These are phyloP conservation scores for Craniophora ligustri DNA, from an alignment of 2,888 invertebrate species.

Conservation along the genomic window DNA sequence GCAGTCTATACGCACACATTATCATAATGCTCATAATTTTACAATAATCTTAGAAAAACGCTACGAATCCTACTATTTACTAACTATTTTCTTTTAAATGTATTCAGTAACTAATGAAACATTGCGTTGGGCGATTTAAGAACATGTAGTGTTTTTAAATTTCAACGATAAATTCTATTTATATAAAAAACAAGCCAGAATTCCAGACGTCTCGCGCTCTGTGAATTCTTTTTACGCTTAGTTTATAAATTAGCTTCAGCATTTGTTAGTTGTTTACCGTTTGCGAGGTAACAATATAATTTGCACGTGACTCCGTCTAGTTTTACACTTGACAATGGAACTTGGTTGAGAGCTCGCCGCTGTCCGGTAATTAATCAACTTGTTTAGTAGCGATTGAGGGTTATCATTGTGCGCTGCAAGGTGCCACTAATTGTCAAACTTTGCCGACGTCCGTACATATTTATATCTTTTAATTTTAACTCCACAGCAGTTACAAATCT, in stretches of 20 bases:
- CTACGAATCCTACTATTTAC: no score
- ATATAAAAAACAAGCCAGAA: background rate
- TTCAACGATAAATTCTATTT: background rate
- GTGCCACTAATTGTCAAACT: slow-evolving; percentile 75
- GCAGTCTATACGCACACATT: slow-evolving; percentile 37
- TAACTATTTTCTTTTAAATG: no score
- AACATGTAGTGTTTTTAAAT: no score
- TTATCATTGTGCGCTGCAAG: slow-evolving; percentile 62
- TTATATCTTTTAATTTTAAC: slow-evolving; percentile 41
- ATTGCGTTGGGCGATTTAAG: no score
- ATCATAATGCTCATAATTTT: slow-evolving; percentile 27
- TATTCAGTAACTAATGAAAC: no score
- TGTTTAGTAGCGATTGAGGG: slow-evolving; percentile 71
- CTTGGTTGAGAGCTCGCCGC: slow-evolving; percentile 60
- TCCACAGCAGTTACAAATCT: slow-evolving; percentile 1
- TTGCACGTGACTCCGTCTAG: slow-evolving; percentile 41
- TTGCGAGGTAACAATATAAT: slow-evolving; percentile 34
- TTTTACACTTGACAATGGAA: slow-evolving; percentile 65
- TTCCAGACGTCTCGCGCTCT: background rate
- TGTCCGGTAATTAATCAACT: slow-evolving; percentile 78
- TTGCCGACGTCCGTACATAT: slow-evolving; percentile 58
- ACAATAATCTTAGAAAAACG: slow-evolving; percentile 3
- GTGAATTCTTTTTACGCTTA: slow-evolving; percentile 16
- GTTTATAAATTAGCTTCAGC: slow-evolving; percentile 24
- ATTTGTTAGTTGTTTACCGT: slow-evolving; percentile 28